A percentile compares a stretch with the other conserved stretches of the same genome.
These are phyloP conservation scores for Patiria pectinifera DNA, from an alignment of 53 echinoderm and acorn worm species.

Conservation along the genomic window DNA sequence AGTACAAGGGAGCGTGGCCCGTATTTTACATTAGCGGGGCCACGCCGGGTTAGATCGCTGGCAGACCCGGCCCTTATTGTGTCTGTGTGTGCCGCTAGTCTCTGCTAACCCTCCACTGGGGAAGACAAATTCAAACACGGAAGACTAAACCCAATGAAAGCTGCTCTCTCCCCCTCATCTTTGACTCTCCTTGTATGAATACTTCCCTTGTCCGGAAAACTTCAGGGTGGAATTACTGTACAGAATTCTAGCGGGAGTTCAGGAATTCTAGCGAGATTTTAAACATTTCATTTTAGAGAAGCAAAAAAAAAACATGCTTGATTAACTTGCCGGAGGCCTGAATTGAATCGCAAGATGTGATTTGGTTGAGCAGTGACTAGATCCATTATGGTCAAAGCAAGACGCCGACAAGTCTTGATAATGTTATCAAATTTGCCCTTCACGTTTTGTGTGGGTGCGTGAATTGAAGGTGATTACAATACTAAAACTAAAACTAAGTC, in stretches of 20 bases:
- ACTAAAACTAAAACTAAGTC: background rate
- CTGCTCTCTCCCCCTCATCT: background rate
- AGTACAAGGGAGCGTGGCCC: conserved; percentile 27
- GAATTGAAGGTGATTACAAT: background rate
- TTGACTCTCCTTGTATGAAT: background rate
- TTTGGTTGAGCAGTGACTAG: background rate
- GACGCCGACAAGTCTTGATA: background rate
- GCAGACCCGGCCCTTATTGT: background rate
- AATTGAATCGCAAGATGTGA: conserved; percentile 32
- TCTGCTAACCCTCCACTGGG: background rate
- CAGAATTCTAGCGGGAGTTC: background rate
- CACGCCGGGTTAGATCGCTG: conserved; percentile 27
- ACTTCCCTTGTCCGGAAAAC: background rate
- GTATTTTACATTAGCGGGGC: conserved; percentile 52
- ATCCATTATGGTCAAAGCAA: background rate
- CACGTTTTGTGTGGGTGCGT: background rate
- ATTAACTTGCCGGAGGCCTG: background rate
- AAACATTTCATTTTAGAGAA: conserved; percentile 12
- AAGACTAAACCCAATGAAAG: conserved; percentile 8
- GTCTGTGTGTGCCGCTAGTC: conserved; percentile 5
- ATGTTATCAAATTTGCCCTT: background rate
- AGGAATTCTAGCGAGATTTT: conserved; percentile 18
- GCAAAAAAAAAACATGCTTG: conserved; percentile 1
- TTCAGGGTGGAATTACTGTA: background rate
- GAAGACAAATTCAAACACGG: conserved; percentile 10